phyloP scores from a whole-genome alignment of 2,797 vertebrate species.

The Gadopsis bispinosus region DNA sequence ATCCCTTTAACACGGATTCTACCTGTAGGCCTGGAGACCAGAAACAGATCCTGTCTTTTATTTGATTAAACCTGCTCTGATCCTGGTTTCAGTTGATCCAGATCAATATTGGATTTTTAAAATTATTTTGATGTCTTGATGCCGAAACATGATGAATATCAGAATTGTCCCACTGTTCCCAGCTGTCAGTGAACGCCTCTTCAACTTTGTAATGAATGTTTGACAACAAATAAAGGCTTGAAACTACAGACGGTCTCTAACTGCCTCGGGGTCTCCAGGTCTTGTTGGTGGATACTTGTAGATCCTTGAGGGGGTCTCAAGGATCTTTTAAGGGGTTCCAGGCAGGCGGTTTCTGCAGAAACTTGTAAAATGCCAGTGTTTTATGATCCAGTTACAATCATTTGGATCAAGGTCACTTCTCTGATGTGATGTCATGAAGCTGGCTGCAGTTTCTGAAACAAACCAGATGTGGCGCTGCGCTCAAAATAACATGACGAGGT shows the following conservation, averaged over 20 bases:
- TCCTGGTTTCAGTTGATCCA: too few relatives aligned
- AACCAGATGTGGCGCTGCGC: background rate
- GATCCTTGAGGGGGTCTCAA: too few relatives aligned
- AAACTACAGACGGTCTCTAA: background rate
- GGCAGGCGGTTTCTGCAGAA: background rate
- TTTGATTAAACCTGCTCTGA: background rate
- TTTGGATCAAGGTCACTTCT: too few relatives aligned
- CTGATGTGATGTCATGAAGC: background rate
- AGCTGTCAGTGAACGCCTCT: conserved; percentile 48
- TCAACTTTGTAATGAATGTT: conserved; percentile 50
- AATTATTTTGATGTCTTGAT: too few relatives aligned
- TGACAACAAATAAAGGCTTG: conserved; percentile 55
- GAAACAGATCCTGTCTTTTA: background rate
- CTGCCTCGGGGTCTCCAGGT: background rate
- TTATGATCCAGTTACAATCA: too few relatives aligned
- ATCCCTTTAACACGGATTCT: background rate
- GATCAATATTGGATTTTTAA: background rate
- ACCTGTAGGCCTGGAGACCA: background rate
- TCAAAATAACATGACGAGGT: conserved; percentile 40
- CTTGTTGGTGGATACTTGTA: background rate
- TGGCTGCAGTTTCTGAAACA: background rate
- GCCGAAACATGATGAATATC: background rate
- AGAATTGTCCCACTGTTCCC: background rate
- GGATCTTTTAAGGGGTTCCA: background rate
- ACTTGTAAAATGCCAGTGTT: too few relatives aligned